A percentile compares a stretch with the other conserved stretches of the same genome.
Conservation (phyloP, 2,113 vertebrate species). For the Furnarius figulus region DNA sequence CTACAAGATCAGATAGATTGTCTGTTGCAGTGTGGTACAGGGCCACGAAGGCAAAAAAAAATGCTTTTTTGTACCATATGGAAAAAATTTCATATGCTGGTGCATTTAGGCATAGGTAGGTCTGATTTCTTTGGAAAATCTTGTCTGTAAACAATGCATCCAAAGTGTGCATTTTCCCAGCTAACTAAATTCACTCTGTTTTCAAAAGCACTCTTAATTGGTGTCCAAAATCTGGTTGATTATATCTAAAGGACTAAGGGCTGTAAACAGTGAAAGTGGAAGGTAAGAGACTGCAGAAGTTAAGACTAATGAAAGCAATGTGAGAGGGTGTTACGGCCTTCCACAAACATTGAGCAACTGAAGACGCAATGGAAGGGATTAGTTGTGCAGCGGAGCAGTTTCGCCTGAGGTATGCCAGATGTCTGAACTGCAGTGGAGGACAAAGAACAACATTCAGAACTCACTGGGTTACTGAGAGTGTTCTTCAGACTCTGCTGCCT, state of each 20-base stretch:
- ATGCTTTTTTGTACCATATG: neutral
- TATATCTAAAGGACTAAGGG: neutral
- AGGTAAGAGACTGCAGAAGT: neutral
- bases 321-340: conserved; percentile 16
- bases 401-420: conserved; percentile 51
- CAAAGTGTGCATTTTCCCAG: neutral
- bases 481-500: conserved; percentile 15
- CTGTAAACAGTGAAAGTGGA: neutral
- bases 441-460: conserved; percentile 63
- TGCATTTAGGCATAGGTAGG: neutral
- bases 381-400: conserved; percentile 28
- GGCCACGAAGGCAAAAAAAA: neutral
- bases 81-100: neutral
- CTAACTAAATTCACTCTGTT: neutral
- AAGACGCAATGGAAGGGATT: conserved; percentile 60
- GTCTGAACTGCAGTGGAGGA: conserved; percentile 32
- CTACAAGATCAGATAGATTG: neutral
- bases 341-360: conserved; percentile 38
- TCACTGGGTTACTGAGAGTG: neutral
- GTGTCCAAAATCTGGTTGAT: neutral
- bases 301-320: conserved; percentile 18
- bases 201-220: neutral
- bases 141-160: neutral
- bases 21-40: neutral
- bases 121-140: neutral